phyloP scores from a whole-genome alignment of 1,140 invertebrate genomes.

The Procambarus clarkii region DNA sequence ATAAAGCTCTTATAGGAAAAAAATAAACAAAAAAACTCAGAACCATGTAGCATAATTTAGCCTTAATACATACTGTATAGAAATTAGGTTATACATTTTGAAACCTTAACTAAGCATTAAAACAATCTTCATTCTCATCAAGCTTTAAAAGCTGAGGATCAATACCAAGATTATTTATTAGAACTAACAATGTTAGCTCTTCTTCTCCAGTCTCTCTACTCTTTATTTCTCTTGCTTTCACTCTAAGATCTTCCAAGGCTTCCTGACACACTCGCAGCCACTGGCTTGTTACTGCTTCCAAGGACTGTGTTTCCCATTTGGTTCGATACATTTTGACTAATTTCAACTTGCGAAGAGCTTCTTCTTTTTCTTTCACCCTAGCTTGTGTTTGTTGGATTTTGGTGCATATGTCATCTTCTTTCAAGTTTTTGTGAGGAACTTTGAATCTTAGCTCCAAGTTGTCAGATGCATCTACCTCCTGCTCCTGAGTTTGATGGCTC shows the following conservation, averaged over 20 bases:
- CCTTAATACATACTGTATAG: no score
- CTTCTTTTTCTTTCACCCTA: conserved; percentile 48
- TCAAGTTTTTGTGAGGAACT: background rate
- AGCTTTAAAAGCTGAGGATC: conserved; percentile 36
- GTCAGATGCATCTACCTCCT: background rate
- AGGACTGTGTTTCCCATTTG: conserved; percentile 52
- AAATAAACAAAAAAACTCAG: no score
- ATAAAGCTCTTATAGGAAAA: no score
- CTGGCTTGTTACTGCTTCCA: conserved; percentile 27
- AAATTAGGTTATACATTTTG: background rate
- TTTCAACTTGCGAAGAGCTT: conserved; percentile 33
- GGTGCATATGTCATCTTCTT: background rate
- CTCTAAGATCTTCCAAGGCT: conserved; percentile 43
- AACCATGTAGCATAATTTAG: no score
- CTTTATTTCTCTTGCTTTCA: conserved; percentile 14
- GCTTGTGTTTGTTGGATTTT: background rate
- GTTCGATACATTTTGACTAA: conserved; percentile 48
- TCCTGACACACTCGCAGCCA: conserved; percentile 54
- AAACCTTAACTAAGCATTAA: background rate
- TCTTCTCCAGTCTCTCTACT: conserved; percentile 14
- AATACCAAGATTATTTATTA: conserved; percentile 46
- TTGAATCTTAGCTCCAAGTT: background rate
- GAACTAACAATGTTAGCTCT: conserved; percentile 24
- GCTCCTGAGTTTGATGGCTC: background rate
- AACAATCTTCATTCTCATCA: conserved; percentile 42